Evolutionary conservation across 2,797 vertebrate genomes (phyloP).

Genomic region (Pogonophryne albipinna): DNA sequence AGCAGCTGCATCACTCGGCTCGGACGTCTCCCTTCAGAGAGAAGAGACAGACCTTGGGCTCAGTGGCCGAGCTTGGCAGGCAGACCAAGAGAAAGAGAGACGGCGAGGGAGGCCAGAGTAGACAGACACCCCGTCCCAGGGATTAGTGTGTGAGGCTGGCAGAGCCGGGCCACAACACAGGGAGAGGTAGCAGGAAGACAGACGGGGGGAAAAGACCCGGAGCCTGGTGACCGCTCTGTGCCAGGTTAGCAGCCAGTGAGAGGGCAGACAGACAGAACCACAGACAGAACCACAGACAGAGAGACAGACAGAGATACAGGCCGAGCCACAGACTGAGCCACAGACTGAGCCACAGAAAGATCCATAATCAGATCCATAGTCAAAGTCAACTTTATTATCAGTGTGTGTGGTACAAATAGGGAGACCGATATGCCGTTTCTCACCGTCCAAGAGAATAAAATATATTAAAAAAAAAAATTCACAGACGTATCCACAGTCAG

Average conservation of each 20-base stretch:
- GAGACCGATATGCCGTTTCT: no score
- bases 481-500: constrained; percentile 36
- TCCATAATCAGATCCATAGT: no score
- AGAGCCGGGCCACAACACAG: constrained; percentile 67
- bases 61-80: constrained; percentile 67
- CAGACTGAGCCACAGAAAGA: no score
- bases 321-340: no score
- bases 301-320: no score
- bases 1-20: constrained; percentile 46
- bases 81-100: constrained; percentile 48
- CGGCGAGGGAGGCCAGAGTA: constrained; percentile 53
- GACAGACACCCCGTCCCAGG: constrained; percentile 56
- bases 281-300: not conserved
- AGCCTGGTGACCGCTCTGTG: constrained; percentile 42
- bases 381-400: no score
- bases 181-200: constrained; percentile 65
- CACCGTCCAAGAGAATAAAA: no score
- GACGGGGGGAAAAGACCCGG: constrained; percentile 53
- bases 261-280: constrained; percentile 52
- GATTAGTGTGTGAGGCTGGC: constrained; percentile 69
- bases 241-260: constrained; percentile 67
- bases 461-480: no score
- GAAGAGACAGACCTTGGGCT: constrained; percentile 59
- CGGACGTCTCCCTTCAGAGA: constrained; percentile 54
- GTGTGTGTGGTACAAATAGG: no score